phyloP scores from a whole-genome alignment of 1,140 invertebrate species.

The Cydia splendana region DNA sequence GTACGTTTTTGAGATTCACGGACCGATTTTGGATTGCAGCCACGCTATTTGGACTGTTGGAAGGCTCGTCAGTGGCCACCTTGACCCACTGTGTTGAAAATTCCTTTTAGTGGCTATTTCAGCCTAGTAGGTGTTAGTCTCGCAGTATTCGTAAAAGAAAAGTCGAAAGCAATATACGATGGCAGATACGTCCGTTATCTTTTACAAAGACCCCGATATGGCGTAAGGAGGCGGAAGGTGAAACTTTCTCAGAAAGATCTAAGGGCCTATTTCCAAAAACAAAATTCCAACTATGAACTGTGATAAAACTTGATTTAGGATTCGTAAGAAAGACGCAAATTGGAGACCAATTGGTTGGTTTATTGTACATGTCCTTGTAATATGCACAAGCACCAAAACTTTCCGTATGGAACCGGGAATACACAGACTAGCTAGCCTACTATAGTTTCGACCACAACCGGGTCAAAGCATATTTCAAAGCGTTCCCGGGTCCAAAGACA shows the following conservation, averaged over 20 bases:
- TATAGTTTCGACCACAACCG: not conserved
- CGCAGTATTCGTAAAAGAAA: not conserved
- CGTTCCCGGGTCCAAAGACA: not conserved
- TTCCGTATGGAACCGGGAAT: not conserved
- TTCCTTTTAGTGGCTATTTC: not conserved
- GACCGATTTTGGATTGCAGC: too few relatives aligned
- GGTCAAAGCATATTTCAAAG: slow-evolving; percentile 11
- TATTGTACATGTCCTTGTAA: not conserved
- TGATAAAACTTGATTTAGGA: not conserved
- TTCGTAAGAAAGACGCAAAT: not conserved
- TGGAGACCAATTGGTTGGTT: not conserved
- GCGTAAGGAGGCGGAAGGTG: not conserved
- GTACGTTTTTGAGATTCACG: too few relatives aligned
- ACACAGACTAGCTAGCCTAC: not conserved
- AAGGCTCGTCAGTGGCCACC: too few relatives aligned
- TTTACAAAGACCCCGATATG: not conserved
- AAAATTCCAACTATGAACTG: not conserved
- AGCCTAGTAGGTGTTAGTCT: not conserved
- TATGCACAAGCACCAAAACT: not conserved
- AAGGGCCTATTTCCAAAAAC: not conserved
- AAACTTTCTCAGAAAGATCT: not conserved
- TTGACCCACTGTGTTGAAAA: not conserved
- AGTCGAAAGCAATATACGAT: not conserved
- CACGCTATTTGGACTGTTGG: too few relatives aligned
- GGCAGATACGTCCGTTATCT: not conserved